Conservation (phyloP, 2,113 vertebrate species). For the Martes martes region DNA sequence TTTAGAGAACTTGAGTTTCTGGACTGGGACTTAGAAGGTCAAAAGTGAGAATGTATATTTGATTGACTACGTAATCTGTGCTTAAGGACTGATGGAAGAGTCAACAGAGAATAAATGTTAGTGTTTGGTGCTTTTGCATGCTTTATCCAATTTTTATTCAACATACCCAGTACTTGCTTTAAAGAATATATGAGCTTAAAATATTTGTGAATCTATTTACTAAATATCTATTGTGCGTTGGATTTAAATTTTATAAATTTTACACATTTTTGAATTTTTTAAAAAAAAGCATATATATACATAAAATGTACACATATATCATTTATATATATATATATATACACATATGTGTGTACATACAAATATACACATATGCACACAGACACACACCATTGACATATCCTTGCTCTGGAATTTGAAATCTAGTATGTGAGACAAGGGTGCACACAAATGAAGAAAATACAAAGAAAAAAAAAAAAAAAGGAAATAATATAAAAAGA, state of each 20-base stretch:
- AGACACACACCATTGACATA: not conserved
- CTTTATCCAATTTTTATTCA: not conserved
- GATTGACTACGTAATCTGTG: not conserved
- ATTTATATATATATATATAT: not conserved
- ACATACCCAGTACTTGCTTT: not conserved
- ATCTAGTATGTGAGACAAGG: not conserved
- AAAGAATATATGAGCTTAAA: not conserved
- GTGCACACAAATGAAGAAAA: not conserved
- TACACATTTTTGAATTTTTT: not conserved
- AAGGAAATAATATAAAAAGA: not conserved
- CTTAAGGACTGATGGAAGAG: not conserved
- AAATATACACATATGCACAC: not conserved
- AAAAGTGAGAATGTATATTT: not conserved
- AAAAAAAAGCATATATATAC: not conserved
- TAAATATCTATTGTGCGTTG: not conserved
- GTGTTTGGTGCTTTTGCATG: not conserved
- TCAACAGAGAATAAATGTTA: not conserved
- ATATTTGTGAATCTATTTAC: not conserved
- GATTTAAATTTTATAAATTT: not conserved
- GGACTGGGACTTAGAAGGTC: not conserved
- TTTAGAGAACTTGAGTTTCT: not conserved
- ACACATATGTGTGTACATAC: no score
- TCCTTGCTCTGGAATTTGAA: not conserved
- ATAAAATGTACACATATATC: not conserved
- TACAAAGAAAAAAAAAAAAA: not conserved